These are phyloP conservation scores for Bucco capensis DNA, from an alignment of 2,113 vertebrate genomes.

Conservation along the genomic window DNA sequence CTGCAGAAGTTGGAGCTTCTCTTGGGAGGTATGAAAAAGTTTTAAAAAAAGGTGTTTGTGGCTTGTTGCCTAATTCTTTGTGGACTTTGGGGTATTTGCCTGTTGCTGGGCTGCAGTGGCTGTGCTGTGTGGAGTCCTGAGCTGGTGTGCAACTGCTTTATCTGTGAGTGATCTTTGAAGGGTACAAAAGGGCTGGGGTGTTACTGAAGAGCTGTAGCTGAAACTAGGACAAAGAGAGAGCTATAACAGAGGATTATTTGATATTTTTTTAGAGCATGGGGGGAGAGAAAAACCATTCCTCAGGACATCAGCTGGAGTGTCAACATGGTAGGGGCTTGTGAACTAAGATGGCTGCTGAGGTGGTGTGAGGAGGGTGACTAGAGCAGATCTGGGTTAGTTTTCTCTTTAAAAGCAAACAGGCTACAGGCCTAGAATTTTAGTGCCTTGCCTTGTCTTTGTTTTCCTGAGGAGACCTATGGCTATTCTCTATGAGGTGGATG, in stretches of 20 bases:
- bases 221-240: neutral
- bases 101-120: too few species aligned
- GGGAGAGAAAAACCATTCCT: neutral
- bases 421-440: neutral
- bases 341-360: neutral
- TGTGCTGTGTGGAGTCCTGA: accelerated
- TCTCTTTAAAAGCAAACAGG: neutral
- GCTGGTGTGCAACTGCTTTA: accelerated
- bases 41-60: too few species aligned
- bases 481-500: accelerated
- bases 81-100: accelerated
- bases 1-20: neutral
- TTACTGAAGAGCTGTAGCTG: neutral
- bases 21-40: accelerated
- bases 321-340: accelerated
- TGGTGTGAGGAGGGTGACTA: neutral
- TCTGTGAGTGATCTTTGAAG: neutral
- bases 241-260: neutral
- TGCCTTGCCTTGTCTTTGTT: neutral
- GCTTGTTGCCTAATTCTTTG: accelerated
- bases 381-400: accelerated
- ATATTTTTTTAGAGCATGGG: accelerated
- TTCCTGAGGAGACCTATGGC: neutral
- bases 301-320: accelerated
- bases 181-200: accelerated